These are phyloP conservation scores for Craterocephalus amniculus DNA, from an alignment of 2,797 vertebrate genomes.

Conservation along the genomic window DNA sequence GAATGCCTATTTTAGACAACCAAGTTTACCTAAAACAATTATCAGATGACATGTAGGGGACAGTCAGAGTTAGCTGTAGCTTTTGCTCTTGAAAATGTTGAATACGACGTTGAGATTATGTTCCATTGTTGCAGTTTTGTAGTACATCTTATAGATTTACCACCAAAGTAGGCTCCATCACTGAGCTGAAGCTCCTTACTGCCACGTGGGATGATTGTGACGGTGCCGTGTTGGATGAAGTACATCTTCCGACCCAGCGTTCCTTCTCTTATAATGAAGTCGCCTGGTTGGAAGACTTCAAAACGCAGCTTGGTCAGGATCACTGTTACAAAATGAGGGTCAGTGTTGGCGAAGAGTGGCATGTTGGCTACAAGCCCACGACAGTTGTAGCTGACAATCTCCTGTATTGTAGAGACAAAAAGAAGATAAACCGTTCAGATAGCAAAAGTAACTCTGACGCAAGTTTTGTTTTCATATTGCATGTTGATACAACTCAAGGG, in stretches of 20 bases:
- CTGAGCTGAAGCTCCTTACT: slow-evolving; percentile 88
- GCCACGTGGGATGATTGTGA: slow-evolving; percentile 88
- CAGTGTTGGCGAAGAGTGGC: slow-evolving; percentile 90
- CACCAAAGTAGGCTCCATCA: slow-evolving; percentile 92
- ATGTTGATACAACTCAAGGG: neutral
- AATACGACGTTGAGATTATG: neutral
- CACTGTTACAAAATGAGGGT: slow-evolving; percentile 91
- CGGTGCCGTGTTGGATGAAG: slow-evolving; percentile 92
- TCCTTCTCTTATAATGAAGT: slow-evolving; percentile 89
- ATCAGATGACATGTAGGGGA: neutral
- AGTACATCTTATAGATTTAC: slow-evolving; percentile 57
- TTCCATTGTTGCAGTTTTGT: neutral
- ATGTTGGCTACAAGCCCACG: slow-evolving; percentile 92
- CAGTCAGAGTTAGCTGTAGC: neutral
- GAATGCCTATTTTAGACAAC: neutral
- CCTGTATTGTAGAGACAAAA: slow-evolving; percentile 72
- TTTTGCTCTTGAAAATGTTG: neutral
- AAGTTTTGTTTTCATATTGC: neutral
- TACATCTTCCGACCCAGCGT: slow-evolving; percentile 94
- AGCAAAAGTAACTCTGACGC: neutral
- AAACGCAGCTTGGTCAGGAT: slow-evolving; percentile 93
- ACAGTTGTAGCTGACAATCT: slow-evolving; percentile 94
- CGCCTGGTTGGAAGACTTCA: slow-evolving; percentile 90
- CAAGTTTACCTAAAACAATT: neutral
- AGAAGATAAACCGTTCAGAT: neutral